Base-by-base conservation (phyloP, 2,797 vertebrate species). In the Syndactyla subalaris region DNA sequence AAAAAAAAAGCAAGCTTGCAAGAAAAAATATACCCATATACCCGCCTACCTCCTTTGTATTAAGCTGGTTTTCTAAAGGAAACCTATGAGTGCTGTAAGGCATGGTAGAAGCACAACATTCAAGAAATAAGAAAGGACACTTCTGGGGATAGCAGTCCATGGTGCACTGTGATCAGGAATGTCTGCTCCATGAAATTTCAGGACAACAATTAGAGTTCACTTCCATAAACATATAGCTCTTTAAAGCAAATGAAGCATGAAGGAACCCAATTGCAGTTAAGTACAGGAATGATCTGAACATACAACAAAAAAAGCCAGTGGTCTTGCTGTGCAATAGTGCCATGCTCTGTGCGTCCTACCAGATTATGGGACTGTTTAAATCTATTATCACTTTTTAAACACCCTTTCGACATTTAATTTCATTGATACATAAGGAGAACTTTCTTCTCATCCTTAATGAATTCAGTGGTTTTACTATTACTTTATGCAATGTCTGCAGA, bases 161-260 rank as follows among this genome's bases (percentile, higher is more conserved):
- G 29, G n/a, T 17, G 14, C 38, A 21, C 27, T 65, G 27, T 22
- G 38, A 85, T n/a, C 71, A 65, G 45, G 17, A 45, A 82, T 38
- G 38, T 23, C 74, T 83, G 43, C 57, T 92, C 85, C 52, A 23
- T 45, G 48, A 93, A 87, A 92, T 72, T 94, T 82, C 78, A 88
- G 45, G 74, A 63, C 78, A 74, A 90, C 76, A 93, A 93, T 77
- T 94, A 90, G 62, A 13, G 6, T 58, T 92, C 57, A 49, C 38
- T 89, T 78, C 58, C 61, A 92, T 77, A 94, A 91, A 92, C 38
- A 76, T 5, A 84, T 29, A 73, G 71, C 74, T 70, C 58, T 85
- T 91, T 43, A 92, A 77, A 92, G 85, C 29, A 96, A 96, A 95
- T 76, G 84, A 92, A 95, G 76, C 79, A 74, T 80, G 68, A 96